These are phyloP conservation scores for Exocentrus adspersus DNA, from an alignment of 2,888 invertebrate genomes.

Conservation along the genomic window DNA sequence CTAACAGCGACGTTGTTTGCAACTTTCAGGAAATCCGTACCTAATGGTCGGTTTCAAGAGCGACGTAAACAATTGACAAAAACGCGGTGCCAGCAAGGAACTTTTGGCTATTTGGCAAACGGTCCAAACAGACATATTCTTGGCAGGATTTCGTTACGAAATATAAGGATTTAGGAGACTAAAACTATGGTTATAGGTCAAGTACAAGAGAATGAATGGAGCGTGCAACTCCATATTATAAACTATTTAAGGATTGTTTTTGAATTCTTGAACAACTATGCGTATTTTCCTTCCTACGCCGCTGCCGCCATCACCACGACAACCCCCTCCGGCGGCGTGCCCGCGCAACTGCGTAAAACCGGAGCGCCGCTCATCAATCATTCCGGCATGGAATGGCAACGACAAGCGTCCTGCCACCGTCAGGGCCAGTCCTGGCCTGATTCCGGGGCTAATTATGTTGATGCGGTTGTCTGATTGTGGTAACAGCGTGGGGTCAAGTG, in stretches of 20 bases:
- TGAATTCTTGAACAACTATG: too few species aligned
- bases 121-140: neutral
- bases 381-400: slow-evolving; percentile 10
- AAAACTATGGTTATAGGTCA: neutral
- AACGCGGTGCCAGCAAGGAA: neutral
- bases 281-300: neutral
- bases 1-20: too few species aligned
- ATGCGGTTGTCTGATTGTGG: slow-evolving; percentile 12
- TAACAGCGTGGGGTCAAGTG: neutral
- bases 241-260: too few species aligned
- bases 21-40: too few species aligned
- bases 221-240: too few species aligned
- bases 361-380: slow-evolving; percentile 15
- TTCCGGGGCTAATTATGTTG: slow-evolving; percentile 11
- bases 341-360: slow-evolving; percentile 16
- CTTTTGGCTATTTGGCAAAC: neutral
- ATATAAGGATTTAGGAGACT: too few species aligned
- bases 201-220: too few species aligned
- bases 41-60: too few species aligned
- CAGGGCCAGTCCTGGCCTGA: slow-evolving; percentile 7
- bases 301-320: neutral
- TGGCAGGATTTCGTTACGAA: neutral
- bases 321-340: slow-evolving; percentile 11
- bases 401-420: slow-evolving; percentile 4
- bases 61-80: too few species aligned